phyloP scores from a whole-genome alignment of 2,888 invertebrate genomes.

The Thalpophila matura region DNA sequence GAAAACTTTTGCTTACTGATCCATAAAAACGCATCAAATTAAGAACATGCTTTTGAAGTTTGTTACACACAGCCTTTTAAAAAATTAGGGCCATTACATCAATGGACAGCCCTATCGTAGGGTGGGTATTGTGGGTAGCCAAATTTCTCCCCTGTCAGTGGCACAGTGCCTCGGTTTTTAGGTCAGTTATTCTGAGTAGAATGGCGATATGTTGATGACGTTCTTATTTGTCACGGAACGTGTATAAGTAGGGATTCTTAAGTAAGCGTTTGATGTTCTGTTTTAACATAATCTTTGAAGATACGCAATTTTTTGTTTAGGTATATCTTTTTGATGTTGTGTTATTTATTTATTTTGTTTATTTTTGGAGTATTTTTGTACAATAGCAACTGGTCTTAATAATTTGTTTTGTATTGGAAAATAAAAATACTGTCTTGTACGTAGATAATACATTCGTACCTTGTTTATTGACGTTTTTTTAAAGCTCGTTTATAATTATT shows the following conservation, averaged over 20 bases:
- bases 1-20: constrained; percentile 8
- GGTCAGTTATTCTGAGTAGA: constrained; percentile 71
- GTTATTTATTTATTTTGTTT: not conserved
- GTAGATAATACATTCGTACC: no score
- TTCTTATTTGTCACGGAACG: constrained; percentile 55
- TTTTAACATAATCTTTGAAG: constrained; percentile 5
- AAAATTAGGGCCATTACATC: constrained; percentile 18
- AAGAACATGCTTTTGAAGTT: constrained; percentile 20
- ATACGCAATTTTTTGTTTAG: constrained; percentile 3
- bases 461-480: no score
- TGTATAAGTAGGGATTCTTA: constrained; percentile 41
- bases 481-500: no score
- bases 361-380: not conserved
- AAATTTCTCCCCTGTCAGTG: constrained; percentile 53
- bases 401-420: no score
- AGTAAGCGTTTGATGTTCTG: constrained; percentile 20
- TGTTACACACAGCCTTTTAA: constrained; percentile 9
- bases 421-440: no score
- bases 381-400: not conserved
- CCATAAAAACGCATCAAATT: constrained; percentile 25
- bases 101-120: constrained; percentile 21
- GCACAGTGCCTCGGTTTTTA: constrained; percentile 69
- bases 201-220: constrained; percentile 65
- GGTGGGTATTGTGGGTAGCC: constrained; percentile 29
- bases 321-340: not conserved